phyloP scores from a whole-genome alignment of 2,888 invertebrate genomes.

The Parnassius mnemosyne region DNA sequence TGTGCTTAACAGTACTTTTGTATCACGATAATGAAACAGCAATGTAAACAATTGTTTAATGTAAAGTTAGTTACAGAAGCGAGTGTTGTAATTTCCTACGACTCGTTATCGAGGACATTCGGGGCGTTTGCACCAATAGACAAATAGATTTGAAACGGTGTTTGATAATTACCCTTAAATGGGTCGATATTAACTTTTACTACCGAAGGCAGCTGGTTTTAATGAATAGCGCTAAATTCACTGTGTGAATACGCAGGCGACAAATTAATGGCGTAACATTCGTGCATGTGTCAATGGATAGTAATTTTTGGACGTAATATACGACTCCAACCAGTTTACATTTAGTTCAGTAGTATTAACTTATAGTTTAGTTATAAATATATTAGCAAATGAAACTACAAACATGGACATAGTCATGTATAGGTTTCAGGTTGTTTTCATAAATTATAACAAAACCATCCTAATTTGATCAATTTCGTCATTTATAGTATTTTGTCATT shows the following conservation, averaged over 20 bases:
- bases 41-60: conserved; percentile 16
- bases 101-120: conserved; percentile 8
- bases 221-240: conserved; percentile 41
- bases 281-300: neutral
- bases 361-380: no score
- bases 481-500: no score
- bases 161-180: conserved; percentile 54
- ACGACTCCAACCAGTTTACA: no score
- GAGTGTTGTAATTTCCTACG: conserved; percentile 6
- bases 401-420: no score
- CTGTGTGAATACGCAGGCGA: conserved; percentile 49
- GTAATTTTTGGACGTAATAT: neutral
- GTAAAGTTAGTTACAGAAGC: neutral
- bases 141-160: conserved; percentile 44
- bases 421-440: no score
- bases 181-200: conserved; percentile 55
- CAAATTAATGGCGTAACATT: conserved; percentile 25
- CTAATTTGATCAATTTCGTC: no score
- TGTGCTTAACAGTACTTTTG: neutral
- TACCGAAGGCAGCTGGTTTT: conserved; percentile 47
- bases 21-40: neutral
- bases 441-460: no score
- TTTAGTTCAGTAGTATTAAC: no score
- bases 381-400: no score
- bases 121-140: conserved; percentile 39